A percentile compares a stretch with the other conserved stretches of the same genome.
Conservation (phyloP, 2,888 invertebrate genomes). For the Leptopilina drosophilae region DNA sequence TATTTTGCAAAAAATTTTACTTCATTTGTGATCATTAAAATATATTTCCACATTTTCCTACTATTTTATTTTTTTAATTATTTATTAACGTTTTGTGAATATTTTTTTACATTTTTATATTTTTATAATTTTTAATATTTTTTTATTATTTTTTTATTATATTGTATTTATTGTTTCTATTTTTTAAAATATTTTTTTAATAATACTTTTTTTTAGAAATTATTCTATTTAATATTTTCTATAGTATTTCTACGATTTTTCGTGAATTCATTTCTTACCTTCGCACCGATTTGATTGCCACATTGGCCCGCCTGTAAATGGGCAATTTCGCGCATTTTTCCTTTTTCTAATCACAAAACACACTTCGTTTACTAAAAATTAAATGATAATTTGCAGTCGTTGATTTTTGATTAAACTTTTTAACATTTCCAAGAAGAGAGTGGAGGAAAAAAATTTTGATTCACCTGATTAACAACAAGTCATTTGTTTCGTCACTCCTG, state of each 20-base stretch:
- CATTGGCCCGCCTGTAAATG: constrained; percentile 83
- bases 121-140: too few relatives aligned
- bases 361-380: not conserved
- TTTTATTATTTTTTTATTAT: too few relatives aligned
- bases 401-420: not conserved
- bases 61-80: too few relatives aligned
- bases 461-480: constrained; percentile 39
- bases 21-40: too few relatives aligned
- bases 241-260: not conserved
- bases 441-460: not conserved
- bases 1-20: too few relatives aligned
- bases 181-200: not conserved
- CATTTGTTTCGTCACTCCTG: constrained; percentile 37
- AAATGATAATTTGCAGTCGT: not conserved
- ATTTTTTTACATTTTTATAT: not conserved
- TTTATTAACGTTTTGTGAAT: not conserved
- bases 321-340: constrained; percentile 80
- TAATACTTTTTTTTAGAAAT: not conserved
- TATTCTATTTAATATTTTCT: not conserved
- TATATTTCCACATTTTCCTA: too few relatives aligned
- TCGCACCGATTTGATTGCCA: constrained; percentile 82
- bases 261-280: constrained; percentile 74
- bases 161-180: not conserved
- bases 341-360: not conserved
- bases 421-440: constrained; percentile 22